Percentiles rank a stretch among this genome's conserved stretches.
Conservation (phyloP, 2,797 vertebrate species). For the Eulemur albifrons region DNA sequence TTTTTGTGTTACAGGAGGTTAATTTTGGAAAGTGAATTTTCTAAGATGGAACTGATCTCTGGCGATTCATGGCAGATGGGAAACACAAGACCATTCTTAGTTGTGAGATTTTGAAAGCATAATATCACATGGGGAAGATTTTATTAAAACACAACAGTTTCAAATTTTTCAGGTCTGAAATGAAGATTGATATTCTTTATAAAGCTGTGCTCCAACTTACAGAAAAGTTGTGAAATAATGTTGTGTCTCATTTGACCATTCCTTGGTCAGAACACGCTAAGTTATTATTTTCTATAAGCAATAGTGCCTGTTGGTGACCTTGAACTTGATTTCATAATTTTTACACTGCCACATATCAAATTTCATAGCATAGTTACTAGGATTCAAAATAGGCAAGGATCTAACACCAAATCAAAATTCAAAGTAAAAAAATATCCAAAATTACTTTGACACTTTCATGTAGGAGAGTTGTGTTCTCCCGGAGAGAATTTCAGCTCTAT, state of each 20-base stretch:
- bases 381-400: neutral
- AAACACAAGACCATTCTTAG: neutral
- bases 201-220: neutral
- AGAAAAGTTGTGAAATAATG: neutral
- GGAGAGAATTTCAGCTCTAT: neutral
- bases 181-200: neutral
- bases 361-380: neutral
- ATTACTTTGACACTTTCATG: neutral
- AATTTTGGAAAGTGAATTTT: neutral
- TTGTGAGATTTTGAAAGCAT: constrained; percentile 42
- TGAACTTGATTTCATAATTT: neutral
- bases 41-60: neutral
- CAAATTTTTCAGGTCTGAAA: neutral
- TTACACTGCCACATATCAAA: neutral
- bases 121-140: neutral
- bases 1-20: neutral
- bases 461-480: neutral
- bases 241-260: neutral
- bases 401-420: neutral
- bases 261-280: neutral
- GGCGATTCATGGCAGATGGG: neutral
- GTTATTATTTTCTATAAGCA: neutral
- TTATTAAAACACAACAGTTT: neutral
- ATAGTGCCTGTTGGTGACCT: neutral
- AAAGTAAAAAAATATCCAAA: constrained; percentile 16